These are phyloP conservation scores for Furcifer pardalis DNA, from an alignment of 2,797 vertebrate species.

Conservation along the genomic window DNA sequence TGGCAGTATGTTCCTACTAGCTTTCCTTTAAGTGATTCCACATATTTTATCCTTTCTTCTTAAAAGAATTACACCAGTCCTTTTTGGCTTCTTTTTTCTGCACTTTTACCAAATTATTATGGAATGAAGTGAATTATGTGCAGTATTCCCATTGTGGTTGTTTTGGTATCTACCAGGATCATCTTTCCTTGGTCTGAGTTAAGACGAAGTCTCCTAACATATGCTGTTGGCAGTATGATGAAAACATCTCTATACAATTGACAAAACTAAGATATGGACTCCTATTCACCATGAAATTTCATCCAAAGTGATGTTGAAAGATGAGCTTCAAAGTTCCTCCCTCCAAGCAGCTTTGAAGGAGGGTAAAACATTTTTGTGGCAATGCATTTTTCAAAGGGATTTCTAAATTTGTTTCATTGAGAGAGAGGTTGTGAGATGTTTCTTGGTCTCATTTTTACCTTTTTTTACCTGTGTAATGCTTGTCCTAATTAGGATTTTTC, in stretches of 20 bases:
- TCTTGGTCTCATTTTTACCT: background rate
- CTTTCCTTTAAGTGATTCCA: background rate
- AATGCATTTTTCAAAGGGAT: background rate
- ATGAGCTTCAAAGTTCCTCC: no score
- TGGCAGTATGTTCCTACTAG: background rate
- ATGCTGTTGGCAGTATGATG: background rate
- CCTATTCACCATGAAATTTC: background rate
- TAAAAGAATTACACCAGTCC: background rate
- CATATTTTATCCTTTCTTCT: background rate
- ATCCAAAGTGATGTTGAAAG: background rate
- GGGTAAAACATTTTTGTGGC: background rate
- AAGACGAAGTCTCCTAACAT: background rate
- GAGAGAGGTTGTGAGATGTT: background rate
- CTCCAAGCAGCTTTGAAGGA: background rate
- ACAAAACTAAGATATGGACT: background rate
- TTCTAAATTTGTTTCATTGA: background rate
- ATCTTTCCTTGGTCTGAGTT: background rate
- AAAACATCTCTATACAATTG: background rate
- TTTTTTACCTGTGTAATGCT: background rate
- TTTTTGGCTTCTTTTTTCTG: background rate
- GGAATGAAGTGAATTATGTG: background rate
- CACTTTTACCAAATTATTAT: background rate
- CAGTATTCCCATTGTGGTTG: background rate
- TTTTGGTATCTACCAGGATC: background rate
- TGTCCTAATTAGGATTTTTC: background rate